Conservation (phyloP, 2,113 vertebrate genomes). For the Irena cyanogastra region DNA sequence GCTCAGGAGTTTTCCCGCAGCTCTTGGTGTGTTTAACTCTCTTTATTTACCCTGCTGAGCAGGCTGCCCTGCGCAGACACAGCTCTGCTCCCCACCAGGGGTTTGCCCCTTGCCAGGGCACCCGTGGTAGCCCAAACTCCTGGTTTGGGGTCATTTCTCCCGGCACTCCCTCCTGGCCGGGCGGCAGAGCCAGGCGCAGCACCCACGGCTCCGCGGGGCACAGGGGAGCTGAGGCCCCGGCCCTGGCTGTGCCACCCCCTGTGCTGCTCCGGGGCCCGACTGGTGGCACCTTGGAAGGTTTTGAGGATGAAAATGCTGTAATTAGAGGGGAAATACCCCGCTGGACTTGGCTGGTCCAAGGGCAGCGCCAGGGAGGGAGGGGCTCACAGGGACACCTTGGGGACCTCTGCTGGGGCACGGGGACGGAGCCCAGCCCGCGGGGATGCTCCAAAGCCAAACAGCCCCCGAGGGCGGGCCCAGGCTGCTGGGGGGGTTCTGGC, state of each 20-base stretch:
- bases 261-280: not conserved
- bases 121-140: not conserved
- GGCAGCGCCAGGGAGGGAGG: not conserved
- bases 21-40: not conserved
- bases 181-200: not conserved
- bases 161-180: not conserved
- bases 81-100: not conserved
- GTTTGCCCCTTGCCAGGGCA: not conserved
- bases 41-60: not conserved
- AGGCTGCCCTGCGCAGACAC: not conserved
- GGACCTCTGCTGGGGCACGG: not conserved
- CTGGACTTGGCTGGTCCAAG: not conserved
- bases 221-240: accelerated
- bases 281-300: accelerated
- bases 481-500: not conserved
- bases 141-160: not conserved
- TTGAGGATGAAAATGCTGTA: not conserved
- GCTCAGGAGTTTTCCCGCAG: accelerated
- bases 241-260: accelerated
- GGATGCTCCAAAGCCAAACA: not conserved
- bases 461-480: not conserved
- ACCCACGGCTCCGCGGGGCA: not conserved
- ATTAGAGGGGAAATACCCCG: accelerated
- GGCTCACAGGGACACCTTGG: not conserved
- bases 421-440: accelerated